Base-by-base conservation (phyloP, 92 coral and sea anemone species). In the Phenganax subtilis region DNA sequence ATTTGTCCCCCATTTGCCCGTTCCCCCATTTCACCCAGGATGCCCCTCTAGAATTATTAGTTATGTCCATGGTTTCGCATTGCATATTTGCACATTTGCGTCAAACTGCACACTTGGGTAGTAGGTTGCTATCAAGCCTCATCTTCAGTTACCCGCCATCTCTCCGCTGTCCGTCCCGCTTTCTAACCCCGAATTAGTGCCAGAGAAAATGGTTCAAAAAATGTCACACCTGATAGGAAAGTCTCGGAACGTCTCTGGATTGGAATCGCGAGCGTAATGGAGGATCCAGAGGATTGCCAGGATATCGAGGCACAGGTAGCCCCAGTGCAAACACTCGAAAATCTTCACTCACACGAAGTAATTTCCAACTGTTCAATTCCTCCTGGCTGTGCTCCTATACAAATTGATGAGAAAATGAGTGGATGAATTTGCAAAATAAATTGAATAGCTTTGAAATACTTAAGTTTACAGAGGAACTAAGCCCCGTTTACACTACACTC, bases 231-330 rank as follows among this genome's bases (percentile, higher is more conserved):
- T 92, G 92, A 74, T 91, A 94, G 51, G 98, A 92, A 81, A 94
- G 85, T 82, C 85, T 81, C 73, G 90, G 89, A 31, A 94, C 85
- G 65, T 94, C 97, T 67, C 98, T 86, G 64, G 97, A 97, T 82
- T 94, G 98, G 72, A 94, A 94, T 30, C 98, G 89, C 64, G 98
- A 94, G 30, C 98, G 85, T 58, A 94, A 82, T 3, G 98, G 98
- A 16, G 98, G 98, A 75, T 94, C 98, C 53, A 94, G 72, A 17
- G 97, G 98, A 75, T 94, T 94, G 20, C 98, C 98, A 86, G 89
- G 98, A 91, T 94, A 94, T 60, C 94, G 98, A 80, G 98, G 98
- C 64, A 94, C 98, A 52, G 98, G 98, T 15, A 94, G 82, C 75
- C 98, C 98, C 53, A 94, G 88, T 20, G 98, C 98, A 79, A 94